These are phyloP conservation scores for Strix occidentalis DNA, from an alignment of 2,797 vertebrate species.

Conservation along the genomic window DNA sequence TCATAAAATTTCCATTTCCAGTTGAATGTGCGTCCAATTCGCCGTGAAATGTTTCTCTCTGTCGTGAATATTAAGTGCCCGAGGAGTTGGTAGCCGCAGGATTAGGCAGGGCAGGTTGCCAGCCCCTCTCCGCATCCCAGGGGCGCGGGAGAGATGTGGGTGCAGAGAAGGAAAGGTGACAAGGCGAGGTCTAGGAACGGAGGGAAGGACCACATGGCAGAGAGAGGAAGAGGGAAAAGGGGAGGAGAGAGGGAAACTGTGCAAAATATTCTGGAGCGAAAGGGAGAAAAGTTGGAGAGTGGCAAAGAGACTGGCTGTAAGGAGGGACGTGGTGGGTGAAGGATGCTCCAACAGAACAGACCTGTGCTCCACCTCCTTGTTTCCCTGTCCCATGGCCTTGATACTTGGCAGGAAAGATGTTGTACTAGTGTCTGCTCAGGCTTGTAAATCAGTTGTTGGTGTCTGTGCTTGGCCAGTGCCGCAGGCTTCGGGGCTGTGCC, in stretches of 20 bases:
- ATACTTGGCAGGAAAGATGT: neutral
- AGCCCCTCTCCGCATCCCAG: neutral
- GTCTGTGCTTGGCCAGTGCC: neutral
- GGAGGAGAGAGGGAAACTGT: neutral
- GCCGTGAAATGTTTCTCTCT: slow-evolving; percentile 82
- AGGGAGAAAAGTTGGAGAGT: neutral
- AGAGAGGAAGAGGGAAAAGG: neutral
- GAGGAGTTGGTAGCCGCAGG: slow-evolving; percentile 48
- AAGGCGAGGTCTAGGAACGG: neutral
- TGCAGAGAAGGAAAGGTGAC: neutral
- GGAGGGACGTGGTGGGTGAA: neutral
- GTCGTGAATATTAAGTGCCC: slow-evolving; percentile 80
- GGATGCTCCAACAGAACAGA: neutral
- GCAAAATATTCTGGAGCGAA: neutral
- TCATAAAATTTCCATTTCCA: slow-evolving; percentile 85
- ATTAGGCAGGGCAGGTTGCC: slow-evolving; percentile 57
- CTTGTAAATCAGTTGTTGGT: neutral
- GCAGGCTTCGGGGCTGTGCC: neutral
- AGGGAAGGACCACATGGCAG: accelerated
- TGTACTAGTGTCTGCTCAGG: neutral
- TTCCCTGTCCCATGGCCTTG: neutral
- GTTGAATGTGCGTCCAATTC: slow-evolving; percentile 81
- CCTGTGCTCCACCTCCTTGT: accelerated
- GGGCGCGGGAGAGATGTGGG: neutral
- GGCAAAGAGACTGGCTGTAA: neutral